phyloP scores from a whole-genome alignment of 1,140 invertebrate species.

The Tetramorium simillimum region DNA sequence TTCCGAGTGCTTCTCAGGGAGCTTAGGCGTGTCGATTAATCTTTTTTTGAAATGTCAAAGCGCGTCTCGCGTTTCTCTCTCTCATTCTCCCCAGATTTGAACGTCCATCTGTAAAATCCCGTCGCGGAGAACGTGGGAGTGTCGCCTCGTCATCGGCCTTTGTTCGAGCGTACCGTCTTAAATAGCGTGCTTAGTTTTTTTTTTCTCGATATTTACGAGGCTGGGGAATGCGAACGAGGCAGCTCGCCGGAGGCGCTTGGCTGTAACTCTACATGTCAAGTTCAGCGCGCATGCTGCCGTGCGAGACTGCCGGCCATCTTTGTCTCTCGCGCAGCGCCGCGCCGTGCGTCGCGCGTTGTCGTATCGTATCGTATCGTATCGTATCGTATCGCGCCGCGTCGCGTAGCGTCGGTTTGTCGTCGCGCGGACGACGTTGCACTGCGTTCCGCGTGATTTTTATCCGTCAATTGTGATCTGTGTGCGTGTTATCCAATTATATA shows the following conservation, averaged over 20 bases:
- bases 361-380: too few relatives aligned
- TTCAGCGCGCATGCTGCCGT: slow-evolving; percentile 43
- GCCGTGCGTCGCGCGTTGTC: not conserved
- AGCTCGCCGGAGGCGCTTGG: not conserved
- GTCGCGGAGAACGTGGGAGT: not conserved
- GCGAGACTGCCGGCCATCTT: slow-evolving; percentile 42
- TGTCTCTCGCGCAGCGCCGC: not conserved
- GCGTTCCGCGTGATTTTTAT: not conserved
- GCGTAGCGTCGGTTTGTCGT: not conserved
- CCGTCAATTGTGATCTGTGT: not conserved
- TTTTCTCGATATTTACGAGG: slow-evolving; percentile 41
- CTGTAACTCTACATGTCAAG: not conserved
- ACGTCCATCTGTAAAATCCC: not conserved
- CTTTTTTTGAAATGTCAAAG: slow-evolving; percentile 33
- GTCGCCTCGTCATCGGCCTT: not conserved
- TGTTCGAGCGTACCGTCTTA: slow-evolving; percentile 22
- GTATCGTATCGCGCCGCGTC: not conserved
- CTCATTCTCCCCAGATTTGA: not conserved
- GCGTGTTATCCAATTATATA: not conserved
- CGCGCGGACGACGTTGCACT: slow-evolving; percentile 6
- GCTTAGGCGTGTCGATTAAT: slow-evolving; percentile 16
- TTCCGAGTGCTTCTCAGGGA: not conserved
- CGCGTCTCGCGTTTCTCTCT: not conserved
- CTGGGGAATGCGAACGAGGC: not conserved
- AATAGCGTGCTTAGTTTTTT: slow-evolving; percentile 14